Evolutionary conservation across 2,888 invertebrate genomes (phyloP).

Genomic region (Eledona agricola): DNA sequence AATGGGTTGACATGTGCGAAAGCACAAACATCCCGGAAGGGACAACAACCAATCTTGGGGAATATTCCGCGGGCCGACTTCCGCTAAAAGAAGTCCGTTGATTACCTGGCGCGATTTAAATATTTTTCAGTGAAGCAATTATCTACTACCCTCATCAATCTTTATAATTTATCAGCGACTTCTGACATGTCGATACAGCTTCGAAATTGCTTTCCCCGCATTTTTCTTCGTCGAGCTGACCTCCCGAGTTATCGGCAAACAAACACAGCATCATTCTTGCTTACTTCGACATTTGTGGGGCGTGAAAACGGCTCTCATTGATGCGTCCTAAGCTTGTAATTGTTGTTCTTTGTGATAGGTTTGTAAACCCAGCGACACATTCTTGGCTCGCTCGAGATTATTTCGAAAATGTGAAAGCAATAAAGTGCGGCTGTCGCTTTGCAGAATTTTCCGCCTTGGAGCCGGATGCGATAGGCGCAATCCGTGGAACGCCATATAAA

Average conservation of each 20-base stretch:
- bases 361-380: constrained; percentile 10
- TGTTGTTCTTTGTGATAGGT: constrained; percentile 14
- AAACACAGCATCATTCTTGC: constrained; percentile 10
- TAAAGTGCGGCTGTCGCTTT: too few relatives aligned
- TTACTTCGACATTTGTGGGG: neutral
- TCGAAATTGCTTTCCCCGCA: too few relatives aligned
- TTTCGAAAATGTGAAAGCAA: constrained; percentile 25
- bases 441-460: neutral
- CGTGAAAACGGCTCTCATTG: constrained; percentile 3
- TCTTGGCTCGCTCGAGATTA: constrained; percentile 6
- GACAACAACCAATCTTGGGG: too few relatives aligned
- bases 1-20: too few relatives aligned
- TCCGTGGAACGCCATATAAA: constrained; percentile 14
- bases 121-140: too few relatives aligned
- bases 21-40: too few relatives aligned
- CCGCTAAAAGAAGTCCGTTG: too few relatives aligned
- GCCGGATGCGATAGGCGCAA: neutral
- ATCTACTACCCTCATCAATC: constrained; percentile 2
- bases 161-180: constrained; percentile 1
- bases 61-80: too few relatives aligned
- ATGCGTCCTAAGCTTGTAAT: constrained; percentile 3
- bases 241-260: constrained; percentile 10
- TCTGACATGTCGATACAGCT: neutral
- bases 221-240: too few relatives aligned
- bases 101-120: too few relatives aligned